phyloP scores from a whole-genome alignment of 2,888 invertebrate species.

The Zootermopsis nevadensis region DNA sequence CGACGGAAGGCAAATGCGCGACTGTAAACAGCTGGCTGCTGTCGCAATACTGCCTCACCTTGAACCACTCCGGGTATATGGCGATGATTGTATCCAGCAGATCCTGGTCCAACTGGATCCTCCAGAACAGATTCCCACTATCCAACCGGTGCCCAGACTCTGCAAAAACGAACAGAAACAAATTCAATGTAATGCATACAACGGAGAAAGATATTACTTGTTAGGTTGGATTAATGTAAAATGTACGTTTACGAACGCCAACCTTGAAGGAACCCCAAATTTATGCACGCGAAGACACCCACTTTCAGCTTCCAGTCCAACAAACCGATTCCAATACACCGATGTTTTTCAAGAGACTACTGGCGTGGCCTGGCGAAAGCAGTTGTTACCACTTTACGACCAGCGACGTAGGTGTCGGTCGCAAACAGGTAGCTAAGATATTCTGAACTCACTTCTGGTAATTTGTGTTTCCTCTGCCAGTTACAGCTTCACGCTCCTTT shows the following conservation, averaged over 20 bases:
- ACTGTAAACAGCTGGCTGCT: too few species aligned
- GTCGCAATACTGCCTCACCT: constrained; percentile 60
- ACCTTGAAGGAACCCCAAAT: too few species aligned
- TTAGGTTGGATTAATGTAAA: too few species aligned
- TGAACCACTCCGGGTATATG: constrained; percentile 95
- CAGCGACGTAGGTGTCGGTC: background rate
- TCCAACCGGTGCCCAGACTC: constrained; percentile 53
- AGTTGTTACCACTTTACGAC: background rate
- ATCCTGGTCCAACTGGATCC: constrained; percentile 92
- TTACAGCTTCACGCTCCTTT: too few species aligned
- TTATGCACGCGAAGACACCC: too few species aligned
- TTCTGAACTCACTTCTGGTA: background rate
- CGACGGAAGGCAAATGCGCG: too few species aligned
- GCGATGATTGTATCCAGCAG: constrained; percentile 91
- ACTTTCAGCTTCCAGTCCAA: too few species aligned
- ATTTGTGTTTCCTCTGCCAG: too few species aligned
- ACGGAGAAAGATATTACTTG: too few species aligned
- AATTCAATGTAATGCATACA: too few species aligned
- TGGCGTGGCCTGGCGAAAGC: background rate
- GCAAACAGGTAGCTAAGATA: background rate
- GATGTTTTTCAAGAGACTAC: background rate
- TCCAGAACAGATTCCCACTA: constrained; percentile 74
- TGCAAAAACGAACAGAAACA: constrained; percentile 46
- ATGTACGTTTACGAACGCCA: too few species aligned
- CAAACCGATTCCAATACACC: background rate